phyloP scores from a whole-genome alignment of 2,113 vertebrate species.

The Trichomycterus rosablanca region DNA sequence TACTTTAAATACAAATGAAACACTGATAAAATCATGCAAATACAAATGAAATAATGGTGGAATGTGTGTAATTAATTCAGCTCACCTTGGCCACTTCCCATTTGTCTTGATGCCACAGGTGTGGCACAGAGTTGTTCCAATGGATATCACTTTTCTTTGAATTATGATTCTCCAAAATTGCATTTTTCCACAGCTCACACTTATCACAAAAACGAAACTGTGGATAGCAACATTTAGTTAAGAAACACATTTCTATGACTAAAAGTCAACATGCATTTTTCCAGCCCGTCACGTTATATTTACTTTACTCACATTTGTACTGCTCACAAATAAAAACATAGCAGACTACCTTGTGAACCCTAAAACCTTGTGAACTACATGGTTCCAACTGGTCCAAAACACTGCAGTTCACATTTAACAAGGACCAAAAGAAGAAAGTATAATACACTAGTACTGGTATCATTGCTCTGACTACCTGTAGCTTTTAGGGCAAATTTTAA shows the following conservation, averaged over 20 bases:
- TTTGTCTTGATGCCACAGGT: slow-evolving; percentile 46
- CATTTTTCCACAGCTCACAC: slow-evolving; percentile 42
- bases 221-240: neutral
- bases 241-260: neutral
- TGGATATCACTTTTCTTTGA: neutral
- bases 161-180: slow-evolving; percentile 28
- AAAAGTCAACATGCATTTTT: no score
- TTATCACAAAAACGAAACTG: slow-evolving; percentile 32
- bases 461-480: no score
- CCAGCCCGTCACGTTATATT: no score
- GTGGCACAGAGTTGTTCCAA: slow-evolving; percentile 43
- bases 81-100: slow-evolving; percentile 57
- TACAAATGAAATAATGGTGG: neutral
- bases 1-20: neutral
- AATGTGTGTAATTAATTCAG: neutral
- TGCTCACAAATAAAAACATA: no score
- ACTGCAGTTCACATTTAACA: no score
- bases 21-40: neutral
- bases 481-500: no score
- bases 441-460: no score
- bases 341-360: no score
- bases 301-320: no score
- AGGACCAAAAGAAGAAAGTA: no score
- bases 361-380: no score
- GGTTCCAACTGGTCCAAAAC: no score